Percentiles rank a stretch among this genome's conserved stretches.
Conservation (phyloP, 53 echinoderm and acorn worm species). For the Holothuria scabra region DNA sequence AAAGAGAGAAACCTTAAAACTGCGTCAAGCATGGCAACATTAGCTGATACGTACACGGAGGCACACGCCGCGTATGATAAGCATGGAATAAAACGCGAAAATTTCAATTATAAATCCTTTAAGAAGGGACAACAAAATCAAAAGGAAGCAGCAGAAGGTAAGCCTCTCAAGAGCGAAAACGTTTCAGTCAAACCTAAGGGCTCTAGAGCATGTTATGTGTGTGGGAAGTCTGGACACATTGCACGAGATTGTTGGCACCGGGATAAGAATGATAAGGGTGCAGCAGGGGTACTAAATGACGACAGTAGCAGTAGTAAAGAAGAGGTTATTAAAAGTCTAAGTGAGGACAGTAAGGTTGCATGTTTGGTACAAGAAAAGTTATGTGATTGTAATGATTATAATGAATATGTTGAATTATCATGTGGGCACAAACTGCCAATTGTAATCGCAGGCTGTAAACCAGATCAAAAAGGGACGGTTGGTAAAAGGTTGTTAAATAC, state of each 20-base stretch:
- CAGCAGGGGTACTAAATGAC: slow-evolving; percentile 1
- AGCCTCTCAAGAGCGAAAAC: not conserved
- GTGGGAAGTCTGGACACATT: slow-evolving; percentile 39
- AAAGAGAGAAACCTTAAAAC: too few species aligned
- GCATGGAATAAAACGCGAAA: slow-evolving; percentile 11
- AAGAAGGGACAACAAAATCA: not conserved
- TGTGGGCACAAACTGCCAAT: slow-evolving; percentile 42
- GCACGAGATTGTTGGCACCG: slow-evolving; percentile 47
- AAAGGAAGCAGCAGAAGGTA: not conserved
- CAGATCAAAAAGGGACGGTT: slow-evolving; percentile 6
- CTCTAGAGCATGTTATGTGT: slow-evolving; percentile 28
- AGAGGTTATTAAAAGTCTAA: not conserved
- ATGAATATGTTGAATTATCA: slow-evolving; percentile 4
- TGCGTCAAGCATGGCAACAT: too few species aligned
- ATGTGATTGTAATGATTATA: slow-evolving; percentile 1
- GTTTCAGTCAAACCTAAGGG: not conserved
- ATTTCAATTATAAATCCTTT: not conserved
- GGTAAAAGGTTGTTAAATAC: not conserved
- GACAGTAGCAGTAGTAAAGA: not conserved
- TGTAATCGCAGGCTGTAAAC: slow-evolving; percentile 31
- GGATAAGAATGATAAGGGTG: not conserved
- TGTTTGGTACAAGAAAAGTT: slow-evolving; percentile 1
- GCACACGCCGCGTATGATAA: too few species aligned
- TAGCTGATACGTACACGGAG: too few species aligned
- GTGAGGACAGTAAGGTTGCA: not conserved